phyloP scores from a whole-genome alignment of 2,888 invertebrate genomes.

The Drosophila mimica region DNA sequence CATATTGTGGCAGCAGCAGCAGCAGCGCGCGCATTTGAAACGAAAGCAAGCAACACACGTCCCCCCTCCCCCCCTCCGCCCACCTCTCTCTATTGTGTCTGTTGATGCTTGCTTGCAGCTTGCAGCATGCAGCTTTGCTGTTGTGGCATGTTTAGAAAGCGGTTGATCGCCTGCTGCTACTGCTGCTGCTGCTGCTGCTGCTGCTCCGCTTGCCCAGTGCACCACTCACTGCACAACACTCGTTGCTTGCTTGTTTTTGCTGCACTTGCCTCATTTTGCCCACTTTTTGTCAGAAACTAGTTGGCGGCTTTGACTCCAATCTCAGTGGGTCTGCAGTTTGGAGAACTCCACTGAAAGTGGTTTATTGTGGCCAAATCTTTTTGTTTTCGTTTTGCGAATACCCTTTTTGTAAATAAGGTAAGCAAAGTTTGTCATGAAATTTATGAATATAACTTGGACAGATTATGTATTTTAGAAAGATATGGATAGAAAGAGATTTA shows the following conservation, averaged over 20 bases:
- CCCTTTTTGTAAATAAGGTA: not conserved
- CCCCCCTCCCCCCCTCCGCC: not conserved
- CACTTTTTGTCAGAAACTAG: conserved; percentile 51
- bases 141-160: conserved; percentile 72
- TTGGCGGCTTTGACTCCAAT: conserved; percentile 22
- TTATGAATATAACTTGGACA: not conserved
- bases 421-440: not conserved
- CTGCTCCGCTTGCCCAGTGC: conserved; percentile 72
- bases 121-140: conserved; percentile 25
- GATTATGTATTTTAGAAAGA: not conserved
- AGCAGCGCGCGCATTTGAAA: conserved; percentile 55
- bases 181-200: conserved; percentile 16
- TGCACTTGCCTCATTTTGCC: conserved; percentile 58
- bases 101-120: conserved; percentile 10
- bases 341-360: conserved; percentile 56
- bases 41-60: conserved; percentile 46
- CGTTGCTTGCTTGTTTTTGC: not conserved
- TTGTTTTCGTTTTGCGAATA: not conserved
- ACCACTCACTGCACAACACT: conserved; percentile 50
- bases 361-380: conserved; percentile 25
- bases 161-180: conserved; percentile 42
- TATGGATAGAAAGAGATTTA: accelerated
- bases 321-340: conserved; percentile 29
- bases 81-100: conserved; percentile 10
- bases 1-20: conserved; percentile 71